Percentiles rank a stretch among this genome's conserved stretches.
Evolutionary conservation across 2,113 vertebrate species (phyloP).

Genomic region (Prietella phreatophila): DNA sequence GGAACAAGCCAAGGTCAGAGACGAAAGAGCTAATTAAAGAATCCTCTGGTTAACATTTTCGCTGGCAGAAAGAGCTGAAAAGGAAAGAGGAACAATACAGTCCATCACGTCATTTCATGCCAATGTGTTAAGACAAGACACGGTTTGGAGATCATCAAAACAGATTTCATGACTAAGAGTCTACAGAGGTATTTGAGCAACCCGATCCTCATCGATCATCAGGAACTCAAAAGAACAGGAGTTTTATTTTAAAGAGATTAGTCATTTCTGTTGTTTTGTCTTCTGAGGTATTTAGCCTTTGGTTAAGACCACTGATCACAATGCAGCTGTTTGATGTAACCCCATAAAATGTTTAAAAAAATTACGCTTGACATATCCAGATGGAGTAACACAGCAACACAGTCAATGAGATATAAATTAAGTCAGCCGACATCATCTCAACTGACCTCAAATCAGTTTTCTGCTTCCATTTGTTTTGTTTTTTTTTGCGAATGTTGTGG

Average conservation of each 20-base stretch:
- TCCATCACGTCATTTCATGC: neutral
- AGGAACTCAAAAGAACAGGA: neutral
- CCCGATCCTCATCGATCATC: neutral
- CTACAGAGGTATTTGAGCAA: neutral
- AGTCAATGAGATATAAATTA: neutral
- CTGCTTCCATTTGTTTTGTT: neutral
- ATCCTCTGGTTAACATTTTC: constrained; percentile 40
- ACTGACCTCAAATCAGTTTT: neutral
- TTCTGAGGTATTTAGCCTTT: neutral
- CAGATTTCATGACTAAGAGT: neutral
- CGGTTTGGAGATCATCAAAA: constrained; percentile 14
- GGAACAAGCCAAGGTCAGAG: constrained; percentile 51
- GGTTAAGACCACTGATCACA: neutral
- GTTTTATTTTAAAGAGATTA: constrained; percentile 5
- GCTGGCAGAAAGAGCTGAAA: constrained; percentile 26
- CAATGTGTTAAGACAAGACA: neutral
- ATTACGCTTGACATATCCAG: neutral
- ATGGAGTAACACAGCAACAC: neutral
- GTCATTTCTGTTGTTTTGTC: constrained; percentile 1
- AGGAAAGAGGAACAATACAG: neutral
- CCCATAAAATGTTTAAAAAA: neutral
- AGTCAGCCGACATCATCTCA: neutral
- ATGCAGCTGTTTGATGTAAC: neutral
- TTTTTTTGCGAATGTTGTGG: no score
- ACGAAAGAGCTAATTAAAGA: constrained; percentile 55